Conservation (phyloP, 2,797 vertebrate genomes). For the Sebastes cheni region DNA sequence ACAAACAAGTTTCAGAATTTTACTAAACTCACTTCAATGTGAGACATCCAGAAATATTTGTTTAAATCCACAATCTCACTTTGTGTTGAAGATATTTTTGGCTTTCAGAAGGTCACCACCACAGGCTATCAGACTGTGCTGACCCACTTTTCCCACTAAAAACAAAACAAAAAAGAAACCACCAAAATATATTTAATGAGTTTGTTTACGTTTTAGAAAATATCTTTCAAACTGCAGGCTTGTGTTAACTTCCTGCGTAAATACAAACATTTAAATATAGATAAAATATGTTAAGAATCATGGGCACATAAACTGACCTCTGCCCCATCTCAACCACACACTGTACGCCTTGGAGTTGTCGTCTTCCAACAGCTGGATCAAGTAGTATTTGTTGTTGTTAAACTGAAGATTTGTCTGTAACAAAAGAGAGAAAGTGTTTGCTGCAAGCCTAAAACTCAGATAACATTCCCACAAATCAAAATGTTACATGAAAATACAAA, state of each 20-base stretch:
- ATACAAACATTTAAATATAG: neutral
- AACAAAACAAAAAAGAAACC: neutral
- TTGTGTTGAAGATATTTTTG: slow-evolving; percentile 89
- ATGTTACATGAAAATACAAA: neutral
- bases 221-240: neutral
- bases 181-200: neutral
- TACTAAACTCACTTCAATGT: neutral
- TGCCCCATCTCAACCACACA: slow-evolving; percentile 93
- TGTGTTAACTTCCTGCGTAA: neutral
- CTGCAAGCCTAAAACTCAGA: neutral
- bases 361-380: slow-evolving; percentile 91
- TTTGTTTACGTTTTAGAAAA: neutral
- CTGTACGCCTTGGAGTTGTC: slow-evolving; percentile 82
- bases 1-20: neutral
- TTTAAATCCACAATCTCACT: slow-evolving; percentile 73
- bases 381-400: slow-evolving; percentile 95
- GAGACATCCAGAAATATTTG: rapidly evolving
- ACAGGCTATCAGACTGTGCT: slow-evolving; percentile 81
- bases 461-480: neutral
- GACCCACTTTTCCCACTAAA: slow-evolving; percentile 90
- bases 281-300: neutral
- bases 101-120: slow-evolving; percentile 86
- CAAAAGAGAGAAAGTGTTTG: neutral
- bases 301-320: slow-evolving; percentile 76
- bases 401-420: slow-evolving; percentile 91